Percentiles rank a stretch among this genome's conserved stretches.
Conservation (phyloP, 2,888 invertebrate species). For the Tenthredo livida region DNA sequence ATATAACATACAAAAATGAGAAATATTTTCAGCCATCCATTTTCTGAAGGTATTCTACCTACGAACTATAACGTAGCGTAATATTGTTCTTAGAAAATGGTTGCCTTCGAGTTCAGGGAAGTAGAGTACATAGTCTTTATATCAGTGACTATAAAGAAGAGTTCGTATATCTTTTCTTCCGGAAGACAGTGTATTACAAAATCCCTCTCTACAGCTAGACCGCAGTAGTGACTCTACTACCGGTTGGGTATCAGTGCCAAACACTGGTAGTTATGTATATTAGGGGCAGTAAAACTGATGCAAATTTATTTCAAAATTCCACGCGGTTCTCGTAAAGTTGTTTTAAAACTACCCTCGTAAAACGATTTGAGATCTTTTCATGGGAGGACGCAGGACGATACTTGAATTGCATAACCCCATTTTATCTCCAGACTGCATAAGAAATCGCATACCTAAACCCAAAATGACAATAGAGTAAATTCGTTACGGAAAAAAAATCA, state of each 20-base stretch:
- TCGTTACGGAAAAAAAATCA: background rate
- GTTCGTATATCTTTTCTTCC: conserved; percentile 64
- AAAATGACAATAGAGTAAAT: background rate
- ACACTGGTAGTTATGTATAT: conserved; percentile 75
- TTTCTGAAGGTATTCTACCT: background rate
- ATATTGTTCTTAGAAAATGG: conserved; percentile 35
- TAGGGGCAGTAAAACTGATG: conserved; percentile 73
- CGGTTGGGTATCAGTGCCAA: conserved; percentile 72
- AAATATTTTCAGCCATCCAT: background rate
- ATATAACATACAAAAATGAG: background rate
- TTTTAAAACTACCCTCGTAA: conserved; percentile 75
- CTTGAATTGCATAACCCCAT: conserved; percentile 35
- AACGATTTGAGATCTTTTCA: conserved; percentile 72
- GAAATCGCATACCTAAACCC: background rate
- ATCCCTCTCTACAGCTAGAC: conserved; percentile 56
- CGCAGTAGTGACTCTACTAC: conserved; percentile 55
- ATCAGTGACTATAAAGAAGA: conserved; percentile 50
- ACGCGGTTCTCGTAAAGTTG: conserved; percentile 70
- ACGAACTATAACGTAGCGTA: background rate
- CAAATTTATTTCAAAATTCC: conserved; percentile 76
- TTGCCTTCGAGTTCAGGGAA: conserved; percentile 21
- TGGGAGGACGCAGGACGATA: conserved; percentile 40
- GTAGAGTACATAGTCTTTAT: conserved; percentile 39
- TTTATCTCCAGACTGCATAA: conserved; percentile 24
- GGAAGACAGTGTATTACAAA: conserved; percentile 58